Evolutionary conservation across 2,797 vertebrate species (phyloP).

Genomic region (Halcyon smyrnensis): DNA sequence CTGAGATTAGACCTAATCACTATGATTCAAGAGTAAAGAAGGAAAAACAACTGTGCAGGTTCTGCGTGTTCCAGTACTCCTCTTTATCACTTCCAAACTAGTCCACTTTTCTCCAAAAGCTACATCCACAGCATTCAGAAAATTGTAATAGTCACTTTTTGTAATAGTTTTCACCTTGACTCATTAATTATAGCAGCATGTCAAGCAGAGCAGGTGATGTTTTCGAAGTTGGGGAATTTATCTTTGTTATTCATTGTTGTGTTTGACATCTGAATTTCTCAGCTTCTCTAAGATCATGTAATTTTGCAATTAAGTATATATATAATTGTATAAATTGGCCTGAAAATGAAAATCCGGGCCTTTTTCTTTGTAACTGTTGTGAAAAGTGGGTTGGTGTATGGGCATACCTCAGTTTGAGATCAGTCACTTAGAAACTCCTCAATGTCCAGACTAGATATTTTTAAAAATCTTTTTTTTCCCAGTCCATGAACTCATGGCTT

Average conservation of each 20-base stretch:
- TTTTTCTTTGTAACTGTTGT: not conserved
- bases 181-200: constrained; percentile 12
- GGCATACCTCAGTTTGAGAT: not conserved
- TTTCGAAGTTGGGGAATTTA: constrained; percentile 21
- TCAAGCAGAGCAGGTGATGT: not conserved
- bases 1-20: not conserved
- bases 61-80: not conserved
- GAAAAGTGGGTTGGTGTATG: not conserved
- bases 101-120: not conserved
- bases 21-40: not conserved
- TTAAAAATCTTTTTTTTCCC: not conserved
- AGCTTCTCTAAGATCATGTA: not conserved
- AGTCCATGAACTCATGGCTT: not conserved
- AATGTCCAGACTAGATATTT: not conserved
- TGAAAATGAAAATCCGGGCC: not conserved
- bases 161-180: not conserved
- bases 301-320: not conserved
- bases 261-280: constrained; percentile 21
- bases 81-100: not conserved
- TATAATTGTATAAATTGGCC: not conserved
- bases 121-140: not conserved
- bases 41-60: not conserved
- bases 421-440: not conserved
- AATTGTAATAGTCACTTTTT: not conserved
- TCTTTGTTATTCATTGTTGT: not conserved